These are phyloP conservation scores for Andrena fulva DNA, from an alignment of 2,888 invertebrate species.

Conservation along the genomic window DNA sequence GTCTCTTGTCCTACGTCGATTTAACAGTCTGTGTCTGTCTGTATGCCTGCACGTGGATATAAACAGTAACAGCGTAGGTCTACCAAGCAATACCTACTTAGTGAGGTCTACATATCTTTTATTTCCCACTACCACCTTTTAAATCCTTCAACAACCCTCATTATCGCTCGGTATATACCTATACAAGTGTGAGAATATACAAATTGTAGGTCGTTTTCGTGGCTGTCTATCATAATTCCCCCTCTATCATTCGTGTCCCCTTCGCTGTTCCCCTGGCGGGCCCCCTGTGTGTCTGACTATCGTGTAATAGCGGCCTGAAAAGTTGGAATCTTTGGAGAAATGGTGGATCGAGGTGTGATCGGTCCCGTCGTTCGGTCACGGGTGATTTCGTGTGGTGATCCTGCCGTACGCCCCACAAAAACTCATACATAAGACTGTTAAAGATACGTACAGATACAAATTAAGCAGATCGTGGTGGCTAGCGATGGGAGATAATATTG, in stretches of 20 bases:
- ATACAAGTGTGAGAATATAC: not conserved
- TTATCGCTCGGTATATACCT: not conserved
- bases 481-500: slow-evolving; percentile 86
- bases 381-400: slow-evolving; percentile 27
- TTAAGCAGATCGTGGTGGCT: slow-evolving; percentile 83
- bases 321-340: not conserved
- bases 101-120: not conserved
- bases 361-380: not conserved
- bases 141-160: no score
- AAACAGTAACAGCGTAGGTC: slow-evolving; percentile 1
- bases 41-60: slow-evolving; percentile 25
- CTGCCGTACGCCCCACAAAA: slow-evolving; percentile 68
- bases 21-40: no score
- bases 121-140: no score
- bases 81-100: not conserved
- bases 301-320: slow-evolving; percentile 37
- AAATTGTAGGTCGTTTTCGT: slow-evolving; percentile 10
- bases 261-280: slow-evolving; percentile 1
- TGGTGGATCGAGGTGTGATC: slow-evolving; percentile 1
- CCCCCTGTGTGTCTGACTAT: slow-evolving; percentile 24
- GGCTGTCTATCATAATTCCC: not conserved
- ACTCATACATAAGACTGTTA: slow-evolving; percentile 75
- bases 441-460: slow-evolving; percentile 81
- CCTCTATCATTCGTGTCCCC: not conserved
- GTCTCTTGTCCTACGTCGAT: no score